Evolutionary conservation across 2,797 vertebrate species (phyloP).

Genomic region (Austrolebias charrua): DNA sequence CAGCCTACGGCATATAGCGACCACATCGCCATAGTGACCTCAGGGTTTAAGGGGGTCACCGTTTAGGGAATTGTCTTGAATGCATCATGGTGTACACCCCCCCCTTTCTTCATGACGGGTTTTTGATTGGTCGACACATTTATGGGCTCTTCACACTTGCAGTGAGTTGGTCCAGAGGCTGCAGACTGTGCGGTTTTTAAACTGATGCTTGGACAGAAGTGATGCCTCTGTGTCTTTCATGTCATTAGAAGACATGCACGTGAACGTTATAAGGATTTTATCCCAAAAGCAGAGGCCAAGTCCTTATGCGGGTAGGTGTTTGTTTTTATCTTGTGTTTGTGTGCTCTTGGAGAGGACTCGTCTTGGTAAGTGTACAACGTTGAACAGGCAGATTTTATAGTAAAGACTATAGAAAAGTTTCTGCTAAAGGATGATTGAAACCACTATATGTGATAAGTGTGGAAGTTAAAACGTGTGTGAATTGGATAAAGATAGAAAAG

Average conservation of each 20-base stretch:
- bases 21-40: slow-evolving; percentile 69
- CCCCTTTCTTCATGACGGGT: slow-evolving; percentile 59
- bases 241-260: slow-evolving; percentile 30
- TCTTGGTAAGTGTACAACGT: slow-evolving; percentile 1
- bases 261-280: slow-evolving; percentile 53
- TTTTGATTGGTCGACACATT: slow-evolving; percentile 65
- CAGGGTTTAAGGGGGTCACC: slow-evolving; percentile 51
- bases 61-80: slow-evolving; percentile 57
- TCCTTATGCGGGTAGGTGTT: slow-evolving; percentile 43
- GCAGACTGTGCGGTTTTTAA: slow-evolving; percentile 27
- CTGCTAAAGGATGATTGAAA: slow-evolving; percentile 9
- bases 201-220: slow-evolving; percentile 17
- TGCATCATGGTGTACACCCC: slow-evolving; percentile 42
- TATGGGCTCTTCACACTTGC: slow-evolving; percentile 51
- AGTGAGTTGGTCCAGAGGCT: slow-evolving; percentile 52
- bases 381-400: not conserved
- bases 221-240: not conserved
- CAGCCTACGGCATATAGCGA: slow-evolving; percentile 59
- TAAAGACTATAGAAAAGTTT: not conserved
- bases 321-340: slow-evolving; percentile 4
- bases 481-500: slow-evolving; percentile 32
- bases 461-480: slow-evolving; percentile 42
- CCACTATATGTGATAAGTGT: slow-evolving; percentile 17
- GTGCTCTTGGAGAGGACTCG: not conserved
- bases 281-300: slow-evolving; percentile 52